These are phyloP conservation scores for Oophaga sylvatica DNA, from an alignment of 2,797 vertebrate genomes.

Conservation along the genomic window DNA sequence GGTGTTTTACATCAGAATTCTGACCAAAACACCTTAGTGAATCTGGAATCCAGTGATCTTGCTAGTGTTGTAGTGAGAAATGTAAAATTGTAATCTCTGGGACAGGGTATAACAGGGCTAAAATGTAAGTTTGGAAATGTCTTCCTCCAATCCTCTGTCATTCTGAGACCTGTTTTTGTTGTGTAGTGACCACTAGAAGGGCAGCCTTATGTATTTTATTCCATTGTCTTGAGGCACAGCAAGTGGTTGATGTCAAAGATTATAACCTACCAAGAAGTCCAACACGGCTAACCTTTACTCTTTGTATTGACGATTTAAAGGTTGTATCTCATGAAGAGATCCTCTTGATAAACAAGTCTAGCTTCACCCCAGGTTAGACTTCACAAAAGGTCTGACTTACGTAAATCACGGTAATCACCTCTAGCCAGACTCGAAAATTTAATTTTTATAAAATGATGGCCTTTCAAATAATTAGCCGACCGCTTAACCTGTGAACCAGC, in stretches of 20 bases:
- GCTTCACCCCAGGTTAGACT: no score
- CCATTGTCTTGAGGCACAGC: background rate
- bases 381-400: no score
- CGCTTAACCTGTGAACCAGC: no score
- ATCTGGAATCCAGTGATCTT: background rate
- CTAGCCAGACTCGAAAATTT: no score
- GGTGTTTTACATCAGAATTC: no score
- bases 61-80: background rate
- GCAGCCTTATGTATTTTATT: background rate
- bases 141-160: background rate
- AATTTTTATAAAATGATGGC: no score
- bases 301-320: background rate
- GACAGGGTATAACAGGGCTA: background rate
- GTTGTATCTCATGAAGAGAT: no score
- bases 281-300: background rate
- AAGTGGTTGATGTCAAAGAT: background rate
- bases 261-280: background rate
- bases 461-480: no score
- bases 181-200: background rate
- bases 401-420: no score
- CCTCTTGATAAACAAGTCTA: no score
- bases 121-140: background rate
- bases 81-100: background rate
- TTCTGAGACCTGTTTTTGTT: background rate
- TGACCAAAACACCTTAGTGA: background rate